A percentile compares a stretch with the other conserved stretches of the same genome.
These are phyloP conservation scores for Heliconius congener DNA, from an alignment of 1,140 invertebrate species.

Conservation along the genomic window DNA sequence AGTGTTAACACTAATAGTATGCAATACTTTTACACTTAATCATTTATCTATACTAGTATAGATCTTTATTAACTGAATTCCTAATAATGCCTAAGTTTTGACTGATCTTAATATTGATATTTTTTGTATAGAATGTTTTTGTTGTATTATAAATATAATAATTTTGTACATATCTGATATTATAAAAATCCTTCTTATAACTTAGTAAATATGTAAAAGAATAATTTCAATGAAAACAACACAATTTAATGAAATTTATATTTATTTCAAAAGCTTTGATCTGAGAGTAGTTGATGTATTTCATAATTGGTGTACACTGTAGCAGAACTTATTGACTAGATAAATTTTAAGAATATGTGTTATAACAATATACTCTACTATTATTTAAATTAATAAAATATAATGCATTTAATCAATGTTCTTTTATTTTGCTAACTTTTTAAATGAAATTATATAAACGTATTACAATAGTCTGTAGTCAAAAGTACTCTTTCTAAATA, in stretches of 20 bases:
- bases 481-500: too few relatives aligned
- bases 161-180: neutral
- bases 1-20: neutral
- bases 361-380: neutral
- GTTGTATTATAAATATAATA: neutral
- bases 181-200: neutral
- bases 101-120: neutral
- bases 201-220: neutral
- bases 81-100: neutral
- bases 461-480: too few relatives aligned
- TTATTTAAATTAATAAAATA: neutral
- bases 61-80: neutral
- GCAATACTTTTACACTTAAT: neutral
- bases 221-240: neutral
- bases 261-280: neutral
- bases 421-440: neutral
- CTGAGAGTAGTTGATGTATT: neutral
- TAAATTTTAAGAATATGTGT: neutral
- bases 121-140: neutral
- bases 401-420: neutral
- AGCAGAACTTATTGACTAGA: neutral
- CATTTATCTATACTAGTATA: neutral
- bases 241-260: neutral
- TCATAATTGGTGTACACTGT: neutral
- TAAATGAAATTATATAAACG: too few relatives aligned